Base-by-base conservation (phyloP, 2,888 invertebrate genomes). In the Pachliopta kotzebuea region DNA sequence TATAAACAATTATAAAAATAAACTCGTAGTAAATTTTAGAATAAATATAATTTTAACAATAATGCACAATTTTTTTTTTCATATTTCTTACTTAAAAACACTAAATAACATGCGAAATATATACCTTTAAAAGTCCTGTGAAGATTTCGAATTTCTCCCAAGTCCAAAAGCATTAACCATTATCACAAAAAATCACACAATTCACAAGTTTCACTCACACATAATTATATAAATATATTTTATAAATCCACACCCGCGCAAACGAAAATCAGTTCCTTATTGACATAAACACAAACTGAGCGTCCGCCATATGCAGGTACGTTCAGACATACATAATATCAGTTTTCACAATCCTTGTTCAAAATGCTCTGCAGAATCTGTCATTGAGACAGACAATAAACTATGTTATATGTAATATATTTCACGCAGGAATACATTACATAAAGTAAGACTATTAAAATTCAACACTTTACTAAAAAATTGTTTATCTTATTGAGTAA, bases 251-350 rank as follows among this genome's bases (percentile, higher is more conserved):
- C 90, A 90, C 90, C 90, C 90, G 90, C 90, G 90, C 83, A 89
- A 90, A 88, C 84, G 81, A 84, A 88, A 89, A 88, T 90, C 88
- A 88, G 88, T 85, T 85, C 83, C 83, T 85, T 91, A 91, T 91
- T 91, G 91, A 91, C 90, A 91, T 91, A 91, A 91, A 91, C 91
- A 91, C 90, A 91, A 90, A 91, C 90, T 86, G 86, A 86, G 84
- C 86, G 85, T 90, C 88, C 88, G 91, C 91, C 91, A 91, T 90
- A 90, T 90, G 90, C 90, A 90, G 84, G 79, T 81, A 81, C 88
- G 89, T 90, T 90, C 86, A 72, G 80, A 85, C 80, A 81, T 83
- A 78, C 77, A 71, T 71, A 69, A 69, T 73, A 70, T 69, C 68
- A 70, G 67, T 74, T 70, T 72, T 74, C 67, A 67, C 64, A 69